Evolutionary conservation across 2,113 vertebrate species (phyloP).

Genomic region (Labeo rohita): DNA sequence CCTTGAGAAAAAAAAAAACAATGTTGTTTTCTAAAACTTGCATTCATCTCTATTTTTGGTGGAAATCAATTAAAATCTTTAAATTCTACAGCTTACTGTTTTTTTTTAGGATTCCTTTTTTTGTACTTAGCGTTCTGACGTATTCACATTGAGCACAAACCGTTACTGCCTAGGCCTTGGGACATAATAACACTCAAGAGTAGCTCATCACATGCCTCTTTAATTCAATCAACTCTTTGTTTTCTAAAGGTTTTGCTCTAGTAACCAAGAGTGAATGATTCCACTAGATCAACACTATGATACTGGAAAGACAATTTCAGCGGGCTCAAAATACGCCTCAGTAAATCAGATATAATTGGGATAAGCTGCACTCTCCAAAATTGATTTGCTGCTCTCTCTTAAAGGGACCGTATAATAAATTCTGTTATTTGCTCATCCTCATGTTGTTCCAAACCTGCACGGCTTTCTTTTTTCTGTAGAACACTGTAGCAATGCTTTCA

Average conservation of each 20-base stretch:
- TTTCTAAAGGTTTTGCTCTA: conserved; percentile 42
- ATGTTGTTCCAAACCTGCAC: background rate
- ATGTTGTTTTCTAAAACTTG: background rate
- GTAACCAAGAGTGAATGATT: conserved; percentile 38
- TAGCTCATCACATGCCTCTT: conserved; percentile 34
- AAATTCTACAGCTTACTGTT: background rate
- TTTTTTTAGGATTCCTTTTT: background rate
- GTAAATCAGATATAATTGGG: background rate
- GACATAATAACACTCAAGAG: conserved; percentile 1
- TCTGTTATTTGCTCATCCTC: background rate
- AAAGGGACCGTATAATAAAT: background rate
- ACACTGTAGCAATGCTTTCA: background rate
- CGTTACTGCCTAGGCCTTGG: background rate
- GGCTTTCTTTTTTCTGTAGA: background rate
- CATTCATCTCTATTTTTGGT: background rate
- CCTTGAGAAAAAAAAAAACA: background rate
- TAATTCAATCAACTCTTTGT: conserved; percentile 53
- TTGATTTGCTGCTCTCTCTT: background rate
- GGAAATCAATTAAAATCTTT: background rate
- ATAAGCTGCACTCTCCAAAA: background rate
- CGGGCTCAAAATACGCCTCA: background rate
- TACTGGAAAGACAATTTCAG: background rate
- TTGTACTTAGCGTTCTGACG: background rate
- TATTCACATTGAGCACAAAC: background rate
- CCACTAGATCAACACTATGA: background rate